phyloP scores from a whole-genome alignment of 1,140 invertebrate species.

The Triops longicaudatus region DNA sequence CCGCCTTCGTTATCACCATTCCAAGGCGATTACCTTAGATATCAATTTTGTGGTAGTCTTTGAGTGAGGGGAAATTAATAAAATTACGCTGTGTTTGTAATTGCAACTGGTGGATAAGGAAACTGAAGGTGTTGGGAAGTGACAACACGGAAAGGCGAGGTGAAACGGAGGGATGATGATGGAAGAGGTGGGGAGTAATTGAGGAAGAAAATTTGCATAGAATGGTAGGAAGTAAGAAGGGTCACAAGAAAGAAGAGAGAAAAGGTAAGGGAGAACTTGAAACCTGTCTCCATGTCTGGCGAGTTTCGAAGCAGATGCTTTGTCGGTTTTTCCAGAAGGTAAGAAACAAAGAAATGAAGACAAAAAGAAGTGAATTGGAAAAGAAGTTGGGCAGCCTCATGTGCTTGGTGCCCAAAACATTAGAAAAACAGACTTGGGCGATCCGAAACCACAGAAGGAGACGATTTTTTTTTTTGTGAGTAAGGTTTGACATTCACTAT shows the following conservation, averaged over 20 bases:
- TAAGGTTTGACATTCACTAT: no score
- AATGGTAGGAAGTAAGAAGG: background rate
- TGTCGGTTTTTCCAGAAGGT: background rate
- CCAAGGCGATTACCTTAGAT: no score
- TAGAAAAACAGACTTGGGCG: no score
- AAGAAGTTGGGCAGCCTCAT: no score
- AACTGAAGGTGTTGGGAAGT: background rate
- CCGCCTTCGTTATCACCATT: no score
- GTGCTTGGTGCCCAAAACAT: no score
- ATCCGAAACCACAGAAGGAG: no score
- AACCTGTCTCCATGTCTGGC: constrained; percentile 7
- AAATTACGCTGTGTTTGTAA: background rate
- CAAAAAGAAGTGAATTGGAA: no score
- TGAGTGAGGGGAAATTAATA: no score
- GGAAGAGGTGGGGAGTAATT: background rate
- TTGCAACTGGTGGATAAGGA: background rate
- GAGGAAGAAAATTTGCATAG: background rate
- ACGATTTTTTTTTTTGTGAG: no score
- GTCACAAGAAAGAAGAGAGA: background rate
- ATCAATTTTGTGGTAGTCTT: no score
- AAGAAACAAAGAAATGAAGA: background rate
- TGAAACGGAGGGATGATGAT: background rate
- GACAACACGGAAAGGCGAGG: background rate
- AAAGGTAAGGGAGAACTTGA: background rate
- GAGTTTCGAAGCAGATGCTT: background rate